A percentile compares a stretch with the other conserved stretches of the same genome.
Evolutionary conservation across 2,888 invertebrate genomes (phyloP).

Genomic region (Eledona agricola): DNA sequence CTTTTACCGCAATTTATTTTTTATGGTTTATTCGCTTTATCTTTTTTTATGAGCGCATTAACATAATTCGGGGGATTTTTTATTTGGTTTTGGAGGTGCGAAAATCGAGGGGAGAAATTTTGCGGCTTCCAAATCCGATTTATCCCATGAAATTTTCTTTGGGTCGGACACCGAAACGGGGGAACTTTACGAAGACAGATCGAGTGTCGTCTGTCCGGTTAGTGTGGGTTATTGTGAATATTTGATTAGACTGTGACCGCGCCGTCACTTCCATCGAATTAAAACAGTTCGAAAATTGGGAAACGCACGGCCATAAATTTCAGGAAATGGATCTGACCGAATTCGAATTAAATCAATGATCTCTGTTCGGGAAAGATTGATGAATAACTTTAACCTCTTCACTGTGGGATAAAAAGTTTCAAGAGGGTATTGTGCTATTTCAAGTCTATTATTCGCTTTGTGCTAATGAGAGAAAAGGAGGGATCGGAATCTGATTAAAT

Average conservation of each 20-base stretch:
- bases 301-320: constrained; percentile 17
- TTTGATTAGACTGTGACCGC: constrained; percentile 36
- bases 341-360: constrained; percentile 41
- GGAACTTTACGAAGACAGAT: constrained; percentile 44
- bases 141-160: constrained; percentile 26
- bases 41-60: background rate
- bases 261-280: constrained; percentile 14
- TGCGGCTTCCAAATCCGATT: constrained; percentile 25
- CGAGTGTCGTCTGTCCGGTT: constrained; percentile 38
- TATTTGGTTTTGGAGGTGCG: too few relatives aligned
- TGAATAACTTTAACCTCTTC: constrained; percentile 42
- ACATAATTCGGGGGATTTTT: background rate
- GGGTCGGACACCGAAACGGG: constrained; percentile 23
- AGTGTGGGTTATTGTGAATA: constrained; percentile 41
- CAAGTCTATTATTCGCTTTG: constrained; percentile 14
- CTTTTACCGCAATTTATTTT: background rate
- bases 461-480: constrained; percentile 7
- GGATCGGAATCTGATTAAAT: constrained; percentile 25
- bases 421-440: constrained; percentile 26
- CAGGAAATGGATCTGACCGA: constrained; percentile 17
- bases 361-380: constrained; percentile 41
- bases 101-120: too few relatives aligned
- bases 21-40: background rate
- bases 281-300: constrained; percentile 7
- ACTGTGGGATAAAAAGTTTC: constrained; percentile 28